A percentile compares a stretch with the other conserved stretches of the same genome.
Conservation (phyloP, 2,113 vertebrate species). For the Dunckerocampus dactyliophorus region DNA sequence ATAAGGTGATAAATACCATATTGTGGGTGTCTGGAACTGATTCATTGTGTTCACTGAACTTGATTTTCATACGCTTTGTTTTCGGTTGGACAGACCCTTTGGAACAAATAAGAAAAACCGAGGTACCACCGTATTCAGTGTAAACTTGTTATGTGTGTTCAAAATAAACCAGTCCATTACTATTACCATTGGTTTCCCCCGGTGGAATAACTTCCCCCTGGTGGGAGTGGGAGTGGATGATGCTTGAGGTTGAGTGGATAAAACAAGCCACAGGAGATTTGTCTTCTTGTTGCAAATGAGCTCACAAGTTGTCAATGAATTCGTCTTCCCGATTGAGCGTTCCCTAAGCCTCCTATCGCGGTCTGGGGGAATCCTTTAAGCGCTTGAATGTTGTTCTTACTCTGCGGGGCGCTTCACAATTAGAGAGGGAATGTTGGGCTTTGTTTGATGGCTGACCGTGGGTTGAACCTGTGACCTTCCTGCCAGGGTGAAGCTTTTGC, state of each 20-base stretch:
- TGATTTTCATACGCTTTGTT: too few relatives aligned
- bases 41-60: too few relatives aligned
- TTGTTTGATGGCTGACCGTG: conserved; percentile 11
- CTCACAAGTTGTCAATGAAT: conserved; percentile 25
- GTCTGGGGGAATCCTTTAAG: conserved; percentile 22
- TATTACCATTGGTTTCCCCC: neutral
- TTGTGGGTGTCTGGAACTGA: too few relatives aligned
- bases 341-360: conserved; percentile 30
- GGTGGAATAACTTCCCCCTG: conserved; percentile 16
- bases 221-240: conserved; percentile 27
- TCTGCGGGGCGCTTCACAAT: conserved; percentile 6
- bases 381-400: conserved; percentile 19
- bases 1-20: too few relatives aligned
- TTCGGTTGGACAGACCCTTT: too few relatives aligned
- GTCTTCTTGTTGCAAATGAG: conserved; percentile 22
- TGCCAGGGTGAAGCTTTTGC: neutral
- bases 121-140: too few relatives aligned
- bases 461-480: conserved; percentile 25
- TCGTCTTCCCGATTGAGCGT: conserved; percentile 34
- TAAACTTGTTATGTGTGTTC: neutral
- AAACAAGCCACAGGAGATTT: conserved; percentile 25
- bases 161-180: conserved; percentile 5
- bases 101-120: too few relatives aligned
- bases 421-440: conserved; percentile 16
- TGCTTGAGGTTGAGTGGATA: conserved; percentile 22